phyloP scores from a whole-genome alignment of 37 sponge, comb jelly and placozoan species.

The Sycon ciliatum region DNA sequence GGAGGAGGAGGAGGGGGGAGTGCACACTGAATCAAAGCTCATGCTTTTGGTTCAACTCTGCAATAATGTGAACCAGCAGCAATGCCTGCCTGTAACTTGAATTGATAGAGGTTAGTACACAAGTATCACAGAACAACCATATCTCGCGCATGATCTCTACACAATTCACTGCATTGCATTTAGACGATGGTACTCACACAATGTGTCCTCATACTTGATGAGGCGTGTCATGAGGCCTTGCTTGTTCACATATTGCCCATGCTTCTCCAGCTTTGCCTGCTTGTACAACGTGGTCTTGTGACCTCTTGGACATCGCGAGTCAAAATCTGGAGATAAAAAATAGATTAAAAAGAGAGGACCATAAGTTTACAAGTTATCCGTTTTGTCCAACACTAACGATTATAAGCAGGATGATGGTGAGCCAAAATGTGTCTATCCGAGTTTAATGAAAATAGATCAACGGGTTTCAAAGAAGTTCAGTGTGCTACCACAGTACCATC shows the following conservation, averaged over 20 bases:
- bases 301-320: slow-evolving; percentile 75
- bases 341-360: no score
- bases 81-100: no score
- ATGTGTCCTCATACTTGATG: slow-evolving; percentile 56
- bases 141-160: no score
- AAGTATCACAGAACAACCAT: not conserved
- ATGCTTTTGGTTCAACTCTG: not conserved
- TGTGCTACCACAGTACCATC: no score
- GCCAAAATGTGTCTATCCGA: no score
- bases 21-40: not conserved
- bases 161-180: no score
- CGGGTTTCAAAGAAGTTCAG: no score
- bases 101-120: not conserved
- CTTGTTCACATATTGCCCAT: slow-evolving; percentile 75
- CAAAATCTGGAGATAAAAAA: slow-evolving; percentile 46
- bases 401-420: no score
- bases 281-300: slow-evolving; percentile 78
- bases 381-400: no score
- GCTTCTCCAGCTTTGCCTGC: slow-evolving; percentile 78
- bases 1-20: not conserved
- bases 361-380: no score
- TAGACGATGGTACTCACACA: slow-evolving; percentile 32
- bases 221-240: slow-evolving; percentile 78
- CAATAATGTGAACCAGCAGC: not conserved
- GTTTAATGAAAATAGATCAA: no score